phyloP scores from a whole-genome alignment of 2,888 invertebrate species.

The Halictus ligatus region DNA sequence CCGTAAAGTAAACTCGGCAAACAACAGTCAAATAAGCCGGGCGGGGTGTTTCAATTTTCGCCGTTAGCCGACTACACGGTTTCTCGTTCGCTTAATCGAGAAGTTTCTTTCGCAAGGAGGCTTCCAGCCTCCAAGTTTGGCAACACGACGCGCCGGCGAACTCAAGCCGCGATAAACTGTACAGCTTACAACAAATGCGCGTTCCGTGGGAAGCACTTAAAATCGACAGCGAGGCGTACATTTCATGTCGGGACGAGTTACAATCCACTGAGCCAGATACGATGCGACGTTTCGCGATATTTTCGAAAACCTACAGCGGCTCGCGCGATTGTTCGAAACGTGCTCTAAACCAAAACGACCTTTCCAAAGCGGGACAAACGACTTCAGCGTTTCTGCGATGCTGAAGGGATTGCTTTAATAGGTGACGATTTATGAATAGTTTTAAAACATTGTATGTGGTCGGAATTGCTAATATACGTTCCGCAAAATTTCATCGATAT shows the following conservation, averaged over 20 bases:
- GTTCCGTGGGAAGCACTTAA: background rate
- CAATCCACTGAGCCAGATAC: background rate
- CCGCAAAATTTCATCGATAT: too few species aligned
- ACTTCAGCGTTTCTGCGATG: background rate
- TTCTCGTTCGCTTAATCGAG: constrained; percentile 57
- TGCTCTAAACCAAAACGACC: background rate
- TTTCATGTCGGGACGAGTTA: constrained; percentile 13
- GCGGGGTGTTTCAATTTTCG: constrained; percentile 37
- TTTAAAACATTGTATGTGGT: background rate
- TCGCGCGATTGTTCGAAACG: background rate
- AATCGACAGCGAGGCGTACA: background rate
- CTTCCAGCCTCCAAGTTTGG: constrained; percentile 25
- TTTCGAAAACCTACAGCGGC: background rate
- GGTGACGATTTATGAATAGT: background rate
- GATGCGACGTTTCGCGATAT: background rate
- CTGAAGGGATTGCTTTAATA: background rate
- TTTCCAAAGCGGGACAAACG: background rate
- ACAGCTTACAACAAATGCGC: constrained; percentile 20
- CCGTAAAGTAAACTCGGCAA: constrained; percentile 45
- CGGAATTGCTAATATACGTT: too few species aligned
- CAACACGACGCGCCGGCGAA: background rate
- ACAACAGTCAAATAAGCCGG: constrained; percentile 48
- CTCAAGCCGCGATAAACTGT: constrained; percentile 29
- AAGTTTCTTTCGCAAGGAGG: constrained; percentile 53
- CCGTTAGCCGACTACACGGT: constrained; percentile 25